These are phyloP conservation scores for Acropternis orthonyx DNA, from an alignment of 2,797 vertebrate species.

Conservation along the genomic window DNA sequence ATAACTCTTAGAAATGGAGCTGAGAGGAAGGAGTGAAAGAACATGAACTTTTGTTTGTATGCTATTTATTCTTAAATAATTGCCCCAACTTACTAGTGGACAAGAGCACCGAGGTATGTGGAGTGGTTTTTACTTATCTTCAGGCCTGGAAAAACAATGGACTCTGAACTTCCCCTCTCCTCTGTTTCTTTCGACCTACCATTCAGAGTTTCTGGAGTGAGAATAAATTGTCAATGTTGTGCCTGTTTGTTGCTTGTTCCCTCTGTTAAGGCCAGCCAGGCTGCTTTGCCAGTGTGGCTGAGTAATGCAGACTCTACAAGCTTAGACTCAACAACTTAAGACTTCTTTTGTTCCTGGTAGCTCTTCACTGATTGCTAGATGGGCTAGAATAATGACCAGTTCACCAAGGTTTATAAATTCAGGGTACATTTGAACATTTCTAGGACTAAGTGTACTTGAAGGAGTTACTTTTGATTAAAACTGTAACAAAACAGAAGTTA, in stretches of 20 bases:
- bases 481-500: neutral
- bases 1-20: neutral
- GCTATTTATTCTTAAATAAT: neutral
- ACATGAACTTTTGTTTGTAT: neutral
- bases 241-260: neutral
- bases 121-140: neutral
- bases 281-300: neutral
- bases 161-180: rapidly evolving
- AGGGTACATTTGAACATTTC: neutral
- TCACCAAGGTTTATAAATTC: neutral
- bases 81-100: neutral
- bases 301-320: neutral
- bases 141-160: neutral
- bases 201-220: neutral
- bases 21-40: neutral
- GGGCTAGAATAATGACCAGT: neutral
- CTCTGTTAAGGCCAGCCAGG: neutral
- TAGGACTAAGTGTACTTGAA: neutral
- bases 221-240: neutral
- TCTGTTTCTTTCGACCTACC: neutral
- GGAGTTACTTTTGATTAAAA: neutral
- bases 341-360: neutral
- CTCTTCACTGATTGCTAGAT: neutral
- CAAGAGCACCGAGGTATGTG: neutral
- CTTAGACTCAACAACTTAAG: neutral